Evolutionary conservation across 2,888 invertebrate genomes (phyloP).

Genomic region (Scaptomyza caliginosa): DNA sequence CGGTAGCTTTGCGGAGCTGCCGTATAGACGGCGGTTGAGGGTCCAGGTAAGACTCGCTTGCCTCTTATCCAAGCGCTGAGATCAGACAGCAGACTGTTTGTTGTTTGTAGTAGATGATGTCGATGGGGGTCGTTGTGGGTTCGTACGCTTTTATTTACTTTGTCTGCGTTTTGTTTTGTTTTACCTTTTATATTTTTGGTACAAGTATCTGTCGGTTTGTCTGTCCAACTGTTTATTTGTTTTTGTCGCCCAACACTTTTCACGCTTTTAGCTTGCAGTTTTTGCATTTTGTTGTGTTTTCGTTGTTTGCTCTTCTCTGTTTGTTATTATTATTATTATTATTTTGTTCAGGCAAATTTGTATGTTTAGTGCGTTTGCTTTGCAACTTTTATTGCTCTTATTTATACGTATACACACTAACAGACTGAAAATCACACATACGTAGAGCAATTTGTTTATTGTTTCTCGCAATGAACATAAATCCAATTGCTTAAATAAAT

Average conservation of each 20-base stretch:
- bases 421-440: too few relatives aligned
- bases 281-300: constrained; percentile 26
- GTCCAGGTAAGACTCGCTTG: constrained; percentile 9
- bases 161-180: constrained; percentile 60
- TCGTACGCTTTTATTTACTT: constrained; percentile 65
- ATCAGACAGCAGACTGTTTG: constrained; percentile 49
- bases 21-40: not conserved
- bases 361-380: constrained; percentile 52
- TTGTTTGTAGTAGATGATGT: constrained; percentile 20
- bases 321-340: constrained; percentile 14
- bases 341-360: constrained; percentile 49
- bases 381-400: constrained; percentile 54
- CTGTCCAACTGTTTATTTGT: constrained; percentile 7
- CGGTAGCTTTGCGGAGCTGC: constrained; percentile 25
- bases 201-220: constrained; percentile 9
- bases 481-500: constrained; percentile 65
- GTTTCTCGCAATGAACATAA: constrained; percentile 53
- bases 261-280: constrained; percentile 47
- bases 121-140: constrained; percentile 40
- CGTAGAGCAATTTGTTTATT: constrained; percentile 43
- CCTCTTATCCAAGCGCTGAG: constrained; percentile 61
- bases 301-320: constrained; percentile 2
- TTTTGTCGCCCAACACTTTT: constrained; percentile 41
- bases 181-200: constrained; percentile 39
- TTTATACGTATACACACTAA: constrained; percentile 38